Evolutionary conservation across 2,888 invertebrate genomes (phyloP).

Genomic region (Ectemnius cavifrons): DNA sequence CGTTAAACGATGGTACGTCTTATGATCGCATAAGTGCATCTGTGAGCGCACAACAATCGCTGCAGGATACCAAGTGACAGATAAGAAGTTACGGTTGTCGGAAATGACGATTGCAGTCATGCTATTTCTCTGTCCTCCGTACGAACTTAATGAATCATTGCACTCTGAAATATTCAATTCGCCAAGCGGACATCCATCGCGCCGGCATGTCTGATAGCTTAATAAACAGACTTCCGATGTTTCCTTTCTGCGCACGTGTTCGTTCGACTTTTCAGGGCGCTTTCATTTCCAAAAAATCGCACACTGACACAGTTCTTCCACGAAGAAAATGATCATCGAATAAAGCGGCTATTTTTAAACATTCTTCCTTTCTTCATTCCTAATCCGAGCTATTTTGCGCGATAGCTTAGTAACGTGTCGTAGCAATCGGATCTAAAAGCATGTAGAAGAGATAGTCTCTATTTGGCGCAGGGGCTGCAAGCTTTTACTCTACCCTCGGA

Average conservation of each 20-base stretch:
- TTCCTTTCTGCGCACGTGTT: not conserved
- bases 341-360: no score
- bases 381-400: no score
- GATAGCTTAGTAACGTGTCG: no score
- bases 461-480: no score
- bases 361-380: no score
- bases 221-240: not conserved
- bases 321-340: no score
- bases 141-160: not conserved
- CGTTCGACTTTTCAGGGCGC: not conserved
- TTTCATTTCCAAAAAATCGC: not conserved
- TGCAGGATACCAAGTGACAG: not conserved
- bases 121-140: not conserved
- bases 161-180: not conserved
- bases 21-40: not conserved
- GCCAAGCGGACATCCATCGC: not conserved
- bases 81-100: constrained; percentile 5
- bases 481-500: not conserved
- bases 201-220: not conserved
- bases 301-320: no score
- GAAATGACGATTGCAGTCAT: not conserved
- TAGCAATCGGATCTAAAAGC: no score
- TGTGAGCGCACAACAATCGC: not conserved
- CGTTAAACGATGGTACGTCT: not conserved
- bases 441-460: no score